Evolutionary conservation across 1,140 invertebrate species (phyloP).

Genomic region (Lasioglossum baleicum): DNA sequence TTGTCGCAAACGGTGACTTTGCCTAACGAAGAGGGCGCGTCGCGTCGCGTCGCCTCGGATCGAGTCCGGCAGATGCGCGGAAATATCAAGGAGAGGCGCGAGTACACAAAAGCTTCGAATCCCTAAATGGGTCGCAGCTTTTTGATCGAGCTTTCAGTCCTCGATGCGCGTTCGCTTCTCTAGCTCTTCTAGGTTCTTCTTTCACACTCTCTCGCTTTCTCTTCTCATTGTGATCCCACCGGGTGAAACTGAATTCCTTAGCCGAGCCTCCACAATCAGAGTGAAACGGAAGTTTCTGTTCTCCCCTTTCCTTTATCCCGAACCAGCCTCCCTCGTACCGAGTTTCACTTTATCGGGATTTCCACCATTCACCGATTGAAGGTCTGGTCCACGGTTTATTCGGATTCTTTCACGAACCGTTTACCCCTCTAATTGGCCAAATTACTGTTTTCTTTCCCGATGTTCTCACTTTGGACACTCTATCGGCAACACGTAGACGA

Average conservation of each 20-base stretch:
- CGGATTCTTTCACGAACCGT: background rate
- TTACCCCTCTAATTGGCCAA: background rate
- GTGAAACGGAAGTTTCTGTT: background rate
- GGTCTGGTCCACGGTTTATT: background rate
- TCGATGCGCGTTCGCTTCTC: background rate
- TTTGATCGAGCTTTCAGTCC: constrained; percentile 41
- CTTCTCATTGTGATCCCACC: constrained; percentile 27
- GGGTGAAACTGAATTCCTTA: constrained; percentile 40
- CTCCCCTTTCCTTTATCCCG: background rate
- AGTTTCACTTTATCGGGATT: background rate
- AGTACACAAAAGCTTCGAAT: constrained; percentile 1
- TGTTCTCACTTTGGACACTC: too few relatives aligned
- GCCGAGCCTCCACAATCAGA: constrained; percentile 11
- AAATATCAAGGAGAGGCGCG: background rate
- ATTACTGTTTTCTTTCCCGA: too few relatives aligned
- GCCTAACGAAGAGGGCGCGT: too few relatives aligned
- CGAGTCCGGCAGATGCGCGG: background rate
- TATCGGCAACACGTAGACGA: too few relatives aligned
- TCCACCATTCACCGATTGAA: background rate
- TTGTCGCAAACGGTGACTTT: background rate
- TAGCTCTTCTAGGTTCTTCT: constrained; percentile 27
- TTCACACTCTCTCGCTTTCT: constrained; percentile 3
- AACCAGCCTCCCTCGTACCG: background rate
- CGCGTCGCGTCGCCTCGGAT: too few relatives aligned
- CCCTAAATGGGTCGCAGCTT: constrained; percentile 36